phyloP scores from a whole-genome alignment of 2,113 vertebrate species.

The Cyanoderma ruficeps region DNA sequence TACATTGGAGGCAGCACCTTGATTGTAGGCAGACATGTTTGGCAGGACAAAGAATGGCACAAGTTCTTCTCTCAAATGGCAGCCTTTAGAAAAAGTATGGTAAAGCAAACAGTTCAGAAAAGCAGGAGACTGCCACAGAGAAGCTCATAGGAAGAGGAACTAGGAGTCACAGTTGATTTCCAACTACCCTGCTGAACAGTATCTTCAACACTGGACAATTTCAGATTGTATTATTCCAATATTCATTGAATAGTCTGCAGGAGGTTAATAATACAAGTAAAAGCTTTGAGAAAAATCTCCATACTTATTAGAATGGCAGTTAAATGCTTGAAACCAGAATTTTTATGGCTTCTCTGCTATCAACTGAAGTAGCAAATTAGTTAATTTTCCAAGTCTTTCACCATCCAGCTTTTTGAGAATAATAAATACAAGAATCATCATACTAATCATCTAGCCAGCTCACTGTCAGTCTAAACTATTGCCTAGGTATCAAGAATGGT shows the following conservation, averaged over 20 bases:
- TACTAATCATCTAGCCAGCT: neutral
- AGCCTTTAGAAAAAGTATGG: neutral
- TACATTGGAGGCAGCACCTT: neutral
- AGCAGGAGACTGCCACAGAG: neutral
- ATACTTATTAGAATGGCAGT: neutral
- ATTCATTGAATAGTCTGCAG: neutral
- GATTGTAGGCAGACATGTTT: neutral
- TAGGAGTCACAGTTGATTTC: neutral
- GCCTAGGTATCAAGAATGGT: neutral
- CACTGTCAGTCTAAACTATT: neutral
- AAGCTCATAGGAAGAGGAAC: neutral
- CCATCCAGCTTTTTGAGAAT: neutral
- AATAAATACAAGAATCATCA: neutral
- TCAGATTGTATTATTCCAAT: neutral
- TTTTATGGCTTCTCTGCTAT: constrained; percentile 17
- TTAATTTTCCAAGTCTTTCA: neutral
- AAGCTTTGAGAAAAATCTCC: constrained; percentile 9
- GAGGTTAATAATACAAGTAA: neutral
- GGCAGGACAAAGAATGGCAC: neutral
- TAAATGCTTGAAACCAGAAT: neutral
- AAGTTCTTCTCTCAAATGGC: neutral
- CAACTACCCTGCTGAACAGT: neutral
- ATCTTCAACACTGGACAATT: neutral
- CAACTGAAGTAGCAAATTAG: constrained; percentile 9
- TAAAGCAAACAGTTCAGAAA: neutral